A percentile compares a stretch with the other conserved stretches of the same genome.
These are phyloP conservation scores for Clarias gariepinus DNA, from an alignment of 2,113 vertebrate species.

Conservation along the genomic window DNA sequence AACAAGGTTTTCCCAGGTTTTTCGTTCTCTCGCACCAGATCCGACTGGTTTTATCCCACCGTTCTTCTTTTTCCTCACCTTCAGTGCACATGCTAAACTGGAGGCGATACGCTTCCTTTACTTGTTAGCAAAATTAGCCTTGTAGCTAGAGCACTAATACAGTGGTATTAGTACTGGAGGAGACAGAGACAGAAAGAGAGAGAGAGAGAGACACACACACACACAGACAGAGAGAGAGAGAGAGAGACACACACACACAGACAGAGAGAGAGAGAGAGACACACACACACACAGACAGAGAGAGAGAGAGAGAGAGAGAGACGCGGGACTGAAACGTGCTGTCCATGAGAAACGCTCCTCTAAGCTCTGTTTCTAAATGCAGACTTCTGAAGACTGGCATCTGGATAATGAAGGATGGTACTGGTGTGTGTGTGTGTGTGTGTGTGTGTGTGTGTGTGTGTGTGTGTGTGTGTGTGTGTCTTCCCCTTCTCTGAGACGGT, in stretches of 20 bases:
- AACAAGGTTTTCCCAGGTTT: not conserved
- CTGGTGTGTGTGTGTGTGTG: not conserved
- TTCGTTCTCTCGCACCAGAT: not conserved
- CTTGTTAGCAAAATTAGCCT: not conserved
- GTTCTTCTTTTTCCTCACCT: not conserved
- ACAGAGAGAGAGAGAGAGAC: too few species aligned
- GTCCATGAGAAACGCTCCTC: not conserved
- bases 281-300: too few species aligned
- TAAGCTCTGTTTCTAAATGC: not conserved
- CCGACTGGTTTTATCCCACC: not conserved
- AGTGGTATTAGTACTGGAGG: not conserved
- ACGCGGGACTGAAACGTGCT: not conserved
- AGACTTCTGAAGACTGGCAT: not conserved
- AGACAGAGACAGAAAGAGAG: too few species aligned
- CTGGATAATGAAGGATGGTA: not conserved
- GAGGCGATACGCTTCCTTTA: not conserved
- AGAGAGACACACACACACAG: too few species aligned
- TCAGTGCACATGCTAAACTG: not conserved
- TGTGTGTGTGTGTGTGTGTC: not conserved
- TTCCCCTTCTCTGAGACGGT: not conserved
- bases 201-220: too few species aligned
- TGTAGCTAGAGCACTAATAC: not conserved
- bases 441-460: conserved; percentile 2
- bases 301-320: too few species aligned
- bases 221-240: too few species aligned